Evolutionary conservation across 1,140 invertebrate species (phyloP).

Genomic region (Monomorium pharaonis): DNA sequence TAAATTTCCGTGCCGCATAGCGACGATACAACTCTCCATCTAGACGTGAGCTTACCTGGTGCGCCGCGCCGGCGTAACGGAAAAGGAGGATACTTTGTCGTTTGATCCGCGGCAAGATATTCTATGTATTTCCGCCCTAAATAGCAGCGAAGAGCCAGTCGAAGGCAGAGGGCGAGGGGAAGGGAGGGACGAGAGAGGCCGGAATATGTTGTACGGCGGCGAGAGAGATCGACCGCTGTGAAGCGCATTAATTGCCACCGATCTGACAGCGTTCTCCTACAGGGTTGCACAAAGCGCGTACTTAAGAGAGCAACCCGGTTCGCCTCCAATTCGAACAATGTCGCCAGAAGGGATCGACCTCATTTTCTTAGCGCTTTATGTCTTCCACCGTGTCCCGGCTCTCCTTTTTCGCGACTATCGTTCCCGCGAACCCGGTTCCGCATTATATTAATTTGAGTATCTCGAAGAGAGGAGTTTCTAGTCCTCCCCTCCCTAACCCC

Average conservation of each 20-base stretch:
- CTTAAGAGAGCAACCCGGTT: conserved; percentile 54
- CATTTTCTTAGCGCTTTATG: conserved; percentile 20
- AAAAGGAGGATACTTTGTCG: conserved; percentile 57
- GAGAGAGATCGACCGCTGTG: conserved; percentile 67
- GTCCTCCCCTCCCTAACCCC: no score
- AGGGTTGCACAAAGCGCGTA: conserved; percentile 49
- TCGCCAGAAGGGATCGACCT: conserved; percentile 12
- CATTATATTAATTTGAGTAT: conserved; percentile 35
- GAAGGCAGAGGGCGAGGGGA: not conserved
- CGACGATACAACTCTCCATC: conserved; percentile 30
- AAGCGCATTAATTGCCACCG: conserved; percentile 72
- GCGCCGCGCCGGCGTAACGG: conserved; percentile 4
- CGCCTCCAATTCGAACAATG: conserved; percentile 47
- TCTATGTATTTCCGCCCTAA: conserved; percentile 67
- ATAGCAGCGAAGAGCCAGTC: conserved; percentile 35
- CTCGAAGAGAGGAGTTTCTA: not conserved
- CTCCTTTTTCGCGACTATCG: conserved; percentile 12
- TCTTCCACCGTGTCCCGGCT: not conserved
- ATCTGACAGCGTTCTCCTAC: conserved; percentile 48
- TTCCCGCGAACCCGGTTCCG: not conserved
- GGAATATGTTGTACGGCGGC: conserved; percentile 54
- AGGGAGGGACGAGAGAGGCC: conserved; percentile 25
- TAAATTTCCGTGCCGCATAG: conserved; percentile 11
- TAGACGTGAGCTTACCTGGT: conserved; percentile 25
- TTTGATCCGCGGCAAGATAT: conserved; percentile 54